Conservation (phyloP, 2,888 invertebrate species). For the Caenorhabditis japonica region DNA sequence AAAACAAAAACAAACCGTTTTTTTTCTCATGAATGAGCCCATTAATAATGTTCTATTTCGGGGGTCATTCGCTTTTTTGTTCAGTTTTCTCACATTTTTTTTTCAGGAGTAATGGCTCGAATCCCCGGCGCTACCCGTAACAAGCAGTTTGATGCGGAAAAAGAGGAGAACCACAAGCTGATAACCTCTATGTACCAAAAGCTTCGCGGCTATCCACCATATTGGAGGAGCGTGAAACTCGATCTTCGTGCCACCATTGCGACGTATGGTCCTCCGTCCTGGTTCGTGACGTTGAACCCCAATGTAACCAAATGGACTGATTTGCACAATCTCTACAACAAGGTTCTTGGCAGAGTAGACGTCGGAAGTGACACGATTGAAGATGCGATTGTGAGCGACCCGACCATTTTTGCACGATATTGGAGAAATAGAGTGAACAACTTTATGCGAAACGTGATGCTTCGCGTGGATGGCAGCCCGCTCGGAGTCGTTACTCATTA, state of each 20-base stretch:
- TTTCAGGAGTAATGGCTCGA: background rate
- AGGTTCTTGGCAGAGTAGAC: too few species aligned
- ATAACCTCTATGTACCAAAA: background rate
- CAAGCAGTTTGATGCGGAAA: background rate
- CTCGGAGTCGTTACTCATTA: slow-evolving; percentile 12
- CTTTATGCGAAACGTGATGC: slow-evolving; percentile 3
- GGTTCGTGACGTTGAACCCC: slow-evolving; percentile 33
- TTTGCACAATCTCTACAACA: slow-evolving; percentile 1
- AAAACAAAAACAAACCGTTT: too few species aligned
- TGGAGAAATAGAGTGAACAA: background rate
- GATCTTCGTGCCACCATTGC: background rate
- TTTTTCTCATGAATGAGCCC: too few species aligned
- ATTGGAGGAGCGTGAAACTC: slow-evolving; percentile 4
- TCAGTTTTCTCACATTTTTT: background rate
- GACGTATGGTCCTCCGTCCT: slow-evolving; percentile 18
- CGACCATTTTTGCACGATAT: slow-evolving; percentile 15
- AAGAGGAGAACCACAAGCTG: background rate
- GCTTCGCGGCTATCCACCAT: slow-evolving; percentile 2
- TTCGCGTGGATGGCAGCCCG: slow-evolving; percentile 2
- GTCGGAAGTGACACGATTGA: background rate
- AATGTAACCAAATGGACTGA: slow-evolving; percentile 21
- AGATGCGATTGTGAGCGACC: slow-evolving; percentile 10
- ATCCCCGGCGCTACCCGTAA: background rate
- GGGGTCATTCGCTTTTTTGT: background rate
- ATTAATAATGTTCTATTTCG: too few species aligned